These are phyloP conservation scores for Rhyacichthys aspro DNA, from an alignment of 2,797 vertebrate genomes.

Conservation along the genomic window DNA sequence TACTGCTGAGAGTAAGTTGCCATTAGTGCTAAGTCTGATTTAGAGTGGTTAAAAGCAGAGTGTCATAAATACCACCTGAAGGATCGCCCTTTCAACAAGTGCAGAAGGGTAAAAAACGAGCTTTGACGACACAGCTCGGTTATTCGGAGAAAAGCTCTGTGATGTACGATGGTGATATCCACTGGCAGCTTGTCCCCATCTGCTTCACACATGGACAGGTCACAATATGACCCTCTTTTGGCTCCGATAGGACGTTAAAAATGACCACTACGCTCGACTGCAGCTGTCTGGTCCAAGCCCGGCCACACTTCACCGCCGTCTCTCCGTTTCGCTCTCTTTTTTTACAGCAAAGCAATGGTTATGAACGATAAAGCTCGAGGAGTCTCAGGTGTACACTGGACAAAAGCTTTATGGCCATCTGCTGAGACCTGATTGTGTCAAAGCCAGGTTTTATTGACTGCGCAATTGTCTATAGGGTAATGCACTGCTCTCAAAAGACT, in stretches of 20 bases:
- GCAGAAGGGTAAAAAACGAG: background rate
- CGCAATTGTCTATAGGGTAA: constrained; percentile 22
- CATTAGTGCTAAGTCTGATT: constrained; percentile 46
- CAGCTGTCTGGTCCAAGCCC: constrained; percentile 22
- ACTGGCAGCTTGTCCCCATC: constrained; percentile 14
- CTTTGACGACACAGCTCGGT: constrained; percentile 5
- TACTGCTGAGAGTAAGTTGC: constrained; percentile 23
- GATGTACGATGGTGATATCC: constrained; percentile 9
- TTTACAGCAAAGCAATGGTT: constrained; percentile 28
- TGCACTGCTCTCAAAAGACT: constrained; percentile 10
- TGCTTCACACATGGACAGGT: constrained; percentile 44
- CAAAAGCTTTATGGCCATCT: constrained; percentile 56
- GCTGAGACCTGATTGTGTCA: constrained; percentile 54
- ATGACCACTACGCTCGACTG: constrained; percentile 43
- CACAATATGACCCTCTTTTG: constrained; percentile 27
- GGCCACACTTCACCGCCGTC: constrained; percentile 23
- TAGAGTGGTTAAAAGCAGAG: constrained; percentile 43
- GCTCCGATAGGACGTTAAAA: constrained; percentile 23
- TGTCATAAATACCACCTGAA: constrained; percentile 43
- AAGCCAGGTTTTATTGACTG: constrained; percentile 38
- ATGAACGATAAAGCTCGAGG: constrained; percentile 45
- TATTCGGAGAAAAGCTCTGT: constrained; percentile 5
- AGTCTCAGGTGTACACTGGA: constrained; percentile 57
- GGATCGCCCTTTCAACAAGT: constrained; percentile 38
- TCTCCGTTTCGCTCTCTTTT: constrained; percentile 46